phyloP scores from a whole-genome alignment of 2,888 invertebrate species.

The Busseola fusca region DNA sequence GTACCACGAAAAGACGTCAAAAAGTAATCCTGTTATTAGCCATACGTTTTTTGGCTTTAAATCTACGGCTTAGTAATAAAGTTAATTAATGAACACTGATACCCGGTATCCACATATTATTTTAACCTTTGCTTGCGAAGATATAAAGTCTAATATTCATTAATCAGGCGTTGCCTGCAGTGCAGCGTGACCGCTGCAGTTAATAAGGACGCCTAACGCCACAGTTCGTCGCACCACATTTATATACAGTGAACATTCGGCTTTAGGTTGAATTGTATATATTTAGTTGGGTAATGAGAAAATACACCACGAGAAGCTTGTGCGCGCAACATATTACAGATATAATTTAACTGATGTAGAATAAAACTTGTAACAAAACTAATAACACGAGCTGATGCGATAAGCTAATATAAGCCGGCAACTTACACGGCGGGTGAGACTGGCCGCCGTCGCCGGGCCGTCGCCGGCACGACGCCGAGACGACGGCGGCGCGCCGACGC shows the following conservation, averaged over 20 bases:
- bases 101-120: constrained; percentile 17
- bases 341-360: constrained; percentile 51
- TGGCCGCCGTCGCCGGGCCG: constrained; percentile 54
- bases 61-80: constrained; percentile 36
- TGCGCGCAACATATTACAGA: constrained; percentile 46
- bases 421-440: constrained; percentile 60
- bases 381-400: constrained; percentile 60
- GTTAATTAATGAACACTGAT: constrained; percentile 42
- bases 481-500: constrained; percentile 65
- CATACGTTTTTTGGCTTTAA: constrained; percentile 27
- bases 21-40: constrained; percentile 17
- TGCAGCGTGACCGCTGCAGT: constrained; percentile 63
- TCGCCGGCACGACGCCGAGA: constrained; percentile 51
- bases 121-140: constrained; percentile 36
- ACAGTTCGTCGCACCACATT: constrained; percentile 62
- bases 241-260: constrained; percentile 47
- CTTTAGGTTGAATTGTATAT: constrained; percentile 59
- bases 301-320: constrained; percentile 37
- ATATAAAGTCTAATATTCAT: constrained; percentile 56
- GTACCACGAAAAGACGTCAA: background rate
- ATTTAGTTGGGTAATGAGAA: constrained; percentile 57
- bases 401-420: constrained; percentile 63
- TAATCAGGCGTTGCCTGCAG: constrained; percentile 58
- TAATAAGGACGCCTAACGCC: constrained; percentile 62
- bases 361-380: constrained; percentile 62